phyloP scores from a whole-genome alignment of 1,140 invertebrate genomes.

The Camponotus floridanus region DNA sequence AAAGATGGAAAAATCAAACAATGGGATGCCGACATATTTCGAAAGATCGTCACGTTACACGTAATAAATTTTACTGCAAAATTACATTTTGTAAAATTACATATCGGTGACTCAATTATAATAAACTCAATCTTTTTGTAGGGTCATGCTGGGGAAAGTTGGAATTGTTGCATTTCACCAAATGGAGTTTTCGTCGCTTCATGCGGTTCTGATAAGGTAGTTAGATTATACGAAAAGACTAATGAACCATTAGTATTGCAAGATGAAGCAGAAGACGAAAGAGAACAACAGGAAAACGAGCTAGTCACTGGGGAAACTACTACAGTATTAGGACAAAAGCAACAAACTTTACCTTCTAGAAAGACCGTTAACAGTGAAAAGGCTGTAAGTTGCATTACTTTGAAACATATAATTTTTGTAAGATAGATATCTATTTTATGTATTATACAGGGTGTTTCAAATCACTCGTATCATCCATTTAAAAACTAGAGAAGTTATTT shows the following conservation, averaged over 20 bases:
- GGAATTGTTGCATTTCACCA: slow-evolving; percentile 91
- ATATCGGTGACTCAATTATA: slow-evolving; percentile 1
- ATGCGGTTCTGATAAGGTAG: slow-evolving; percentile 95
- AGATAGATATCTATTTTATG: slow-evolving; percentile 12
- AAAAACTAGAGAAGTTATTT: no score
- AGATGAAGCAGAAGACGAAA: slow-evolving; percentile 95
- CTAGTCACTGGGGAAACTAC: slow-evolving; percentile 91
- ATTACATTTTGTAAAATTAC: slow-evolving; percentile 28
- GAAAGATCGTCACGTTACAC: slow-evolving; percentile 96
- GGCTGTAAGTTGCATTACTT: slow-evolving; percentile 88
- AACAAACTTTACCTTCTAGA: slow-evolving; percentile 93
- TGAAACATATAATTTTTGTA: slow-evolving; percentile 20
- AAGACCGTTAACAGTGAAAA: slow-evolving; percentile 97
- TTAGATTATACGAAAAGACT: slow-evolving; percentile 95
- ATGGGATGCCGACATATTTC: slow-evolving; percentile 98
- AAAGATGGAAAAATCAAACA: slow-evolving; percentile 98
- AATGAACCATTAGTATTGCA: slow-evolving; percentile 96
- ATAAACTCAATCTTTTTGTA: slow-evolving; percentile 77
- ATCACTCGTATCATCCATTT: no score
- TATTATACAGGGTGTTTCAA: no score
- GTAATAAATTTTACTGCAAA: slow-evolving; percentile 85
- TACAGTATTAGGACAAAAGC: slow-evolving; percentile 89
- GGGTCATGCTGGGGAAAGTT: slow-evolving; percentile 93
- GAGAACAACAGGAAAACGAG: slow-evolving; percentile 91
- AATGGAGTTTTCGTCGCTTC: slow-evolving; percentile 93